phyloP scores from a whole-genome alignment of 1,140 invertebrate genomes.

The Drosophila suzukii region DNA sequence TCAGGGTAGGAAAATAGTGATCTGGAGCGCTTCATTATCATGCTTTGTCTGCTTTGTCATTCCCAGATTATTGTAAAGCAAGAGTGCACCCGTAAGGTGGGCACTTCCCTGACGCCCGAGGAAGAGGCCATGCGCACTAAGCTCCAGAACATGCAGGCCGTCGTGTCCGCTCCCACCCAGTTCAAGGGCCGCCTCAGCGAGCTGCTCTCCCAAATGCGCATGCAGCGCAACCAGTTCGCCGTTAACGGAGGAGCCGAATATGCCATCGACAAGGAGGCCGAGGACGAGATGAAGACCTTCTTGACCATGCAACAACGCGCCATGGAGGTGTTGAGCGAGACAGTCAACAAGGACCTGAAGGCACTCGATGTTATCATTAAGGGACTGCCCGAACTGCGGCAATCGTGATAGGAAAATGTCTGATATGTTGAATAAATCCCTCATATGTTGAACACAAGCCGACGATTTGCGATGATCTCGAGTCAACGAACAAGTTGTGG shows the following conservation, averaged over 20 bases:
- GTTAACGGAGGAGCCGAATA: conserved; percentile 85
- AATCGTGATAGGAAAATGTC: conserved; percentile 32
- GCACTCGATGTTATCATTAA: conserved; percentile 92
- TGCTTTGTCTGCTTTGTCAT: too few species aligned
- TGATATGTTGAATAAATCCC: conserved; percentile 34
- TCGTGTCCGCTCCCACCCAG: conserved; percentile 95
- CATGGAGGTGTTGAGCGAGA: conserved; percentile 92
- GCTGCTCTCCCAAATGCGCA: conserved; percentile 93
- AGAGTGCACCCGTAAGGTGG: conserved; percentile 93
- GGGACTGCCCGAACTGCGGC: conserved; percentile 87
- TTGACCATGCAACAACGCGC: conserved; percentile 93
- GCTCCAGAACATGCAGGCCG: conserved; percentile 93
- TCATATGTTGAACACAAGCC: conserved; percentile 29
- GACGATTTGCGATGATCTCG: conserved; percentile 34
- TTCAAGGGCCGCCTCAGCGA: conserved; percentile 97
- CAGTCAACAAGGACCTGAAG: conserved; percentile 91
- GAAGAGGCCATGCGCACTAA: conserved; percentile 94
- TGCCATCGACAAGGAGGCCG: conserved; percentile 86
- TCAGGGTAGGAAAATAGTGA: conserved; percentile 86
- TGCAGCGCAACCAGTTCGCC: conserved; percentile 88
- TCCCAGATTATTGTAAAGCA: conserved; percentile 92
- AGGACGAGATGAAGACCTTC: conserved; percentile 90
- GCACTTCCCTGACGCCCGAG: conserved; percentile 93
- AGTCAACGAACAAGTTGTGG: conserved; percentile 67
- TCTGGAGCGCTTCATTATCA: not conserved